Base-by-base conservation (phyloP, 1,140 invertebrate genomes). In the Adelges cooleyi region DNA sequence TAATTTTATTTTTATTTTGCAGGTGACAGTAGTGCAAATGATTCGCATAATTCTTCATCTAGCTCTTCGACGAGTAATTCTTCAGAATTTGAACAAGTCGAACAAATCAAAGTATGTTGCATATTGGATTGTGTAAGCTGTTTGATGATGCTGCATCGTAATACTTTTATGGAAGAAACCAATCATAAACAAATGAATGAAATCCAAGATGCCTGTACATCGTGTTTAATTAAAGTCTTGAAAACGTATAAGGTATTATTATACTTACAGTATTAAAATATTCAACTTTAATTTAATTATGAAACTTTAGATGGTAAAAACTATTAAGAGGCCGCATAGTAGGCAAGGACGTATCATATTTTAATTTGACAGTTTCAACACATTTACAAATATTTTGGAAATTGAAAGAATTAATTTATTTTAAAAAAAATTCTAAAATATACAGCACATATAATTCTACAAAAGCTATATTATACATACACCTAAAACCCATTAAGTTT, bases 201-300 rank as follows among this genome's bases (percentile, higher is more conserved):
- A 17, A 22, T 62, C 46, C 42, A 33, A n/a, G 17, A 29, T 62
- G 13, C 42, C 29, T 62, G 42, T 15, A 10, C 11, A 8, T 27
- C 25, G n/a, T 62, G 42, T 62, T 29, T 62, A 15, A 48, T 48
- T 29, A 62, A 48, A 62, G 5, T 33, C 20, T 6, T 62, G 10
- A 46, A 62, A 17, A 9, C 46, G 0, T 62, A 18, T 62, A 62
- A 62, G 17, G 56, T 62, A 62, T 33, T n/a, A n/a, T n/a, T n/a
- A n/a, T n/a, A n/a, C n/a, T n/a, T n/a, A n/a, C n/a, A n/a, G n/a
- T n/a, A n/a, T n/a, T n/a, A n/a, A n/a, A n/a, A n/a, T n/a, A n/a
- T n/a, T n/a, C n/a, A n/a, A n/a, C n/a, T n/a, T n/a, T n/a, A n/a
- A n/a, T n/a, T n/a, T n/a, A n/a, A n/a, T n/a, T n/a, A n/a, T n/a